A percentile compares a stretch with the other conserved stretches of the same genome.
These are phyloP conservation scores for Abramis brama DNA, from an alignment of 2,113 vertebrate genomes.

Conservation along the genomic window DNA sequence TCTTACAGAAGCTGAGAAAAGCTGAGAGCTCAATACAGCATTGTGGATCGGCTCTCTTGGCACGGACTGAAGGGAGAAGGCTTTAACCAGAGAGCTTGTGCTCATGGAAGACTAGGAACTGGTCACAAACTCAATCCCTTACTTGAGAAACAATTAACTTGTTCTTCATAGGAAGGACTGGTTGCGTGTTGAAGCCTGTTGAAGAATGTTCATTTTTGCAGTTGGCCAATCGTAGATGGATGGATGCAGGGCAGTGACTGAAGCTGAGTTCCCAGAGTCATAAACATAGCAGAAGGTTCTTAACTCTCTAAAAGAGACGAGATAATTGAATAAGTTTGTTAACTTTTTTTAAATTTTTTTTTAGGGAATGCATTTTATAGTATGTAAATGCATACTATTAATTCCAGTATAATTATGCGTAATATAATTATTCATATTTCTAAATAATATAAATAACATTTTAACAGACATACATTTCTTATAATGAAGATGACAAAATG, in stretches of 20 bases:
- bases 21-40: constrained; percentile 37
- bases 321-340: constrained; percentile 76
- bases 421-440: neutral
- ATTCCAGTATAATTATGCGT: neutral
- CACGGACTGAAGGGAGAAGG: constrained; percentile 48
- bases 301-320: constrained; percentile 76
- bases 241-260: constrained; percentile 58
- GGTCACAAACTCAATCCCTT: constrained; percentile 58
- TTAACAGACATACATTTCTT: neutral
- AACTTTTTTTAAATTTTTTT: constrained; percentile 71
- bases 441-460: neutral
- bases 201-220: constrained; percentile 63
- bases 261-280: constrained; percentile 71
- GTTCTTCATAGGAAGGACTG: constrained; percentile 13
- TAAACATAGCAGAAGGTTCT: constrained; percentile 79
- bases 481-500: neutral
- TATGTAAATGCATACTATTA: neutral
- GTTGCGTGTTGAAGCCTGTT: constrained; percentile 27
- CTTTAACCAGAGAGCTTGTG: constrained; percentile 43
- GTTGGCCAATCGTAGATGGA: constrained; percentile 61
- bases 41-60: constrained; percentile 51
- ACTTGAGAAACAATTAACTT: constrained; percentile 43
- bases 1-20: constrained; percentile 68
- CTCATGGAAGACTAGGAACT: constrained; percentile 49
- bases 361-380: constrained; percentile 56